phyloP scores from a whole-genome alignment of 2,888 invertebrate genomes.

The Rhamnusium bicolor region DNA sequence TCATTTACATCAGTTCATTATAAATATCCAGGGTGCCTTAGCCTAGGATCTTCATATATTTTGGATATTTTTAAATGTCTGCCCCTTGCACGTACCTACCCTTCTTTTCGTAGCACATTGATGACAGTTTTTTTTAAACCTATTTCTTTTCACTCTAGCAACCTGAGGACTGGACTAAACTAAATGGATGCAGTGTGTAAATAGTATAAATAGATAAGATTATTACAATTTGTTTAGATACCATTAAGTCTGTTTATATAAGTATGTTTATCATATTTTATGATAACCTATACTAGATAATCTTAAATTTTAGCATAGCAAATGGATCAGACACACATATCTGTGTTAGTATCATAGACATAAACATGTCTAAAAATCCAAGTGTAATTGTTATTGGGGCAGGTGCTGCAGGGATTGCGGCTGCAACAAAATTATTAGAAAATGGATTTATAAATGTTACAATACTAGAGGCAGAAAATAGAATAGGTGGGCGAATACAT shows the following conservation, averaged over 20 bases:
- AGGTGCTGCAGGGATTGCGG: constrained; percentile 75
- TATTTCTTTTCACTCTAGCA: too few species aligned
- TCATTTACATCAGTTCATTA: too few species aligned
- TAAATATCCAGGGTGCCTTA: too few species aligned
- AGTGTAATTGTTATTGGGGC: constrained; percentile 75
- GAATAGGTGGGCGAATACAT: constrained; percentile 67
- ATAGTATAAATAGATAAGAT: not conserved
- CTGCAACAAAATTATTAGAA: constrained; percentile 71
- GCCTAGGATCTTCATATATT: too few species aligned
- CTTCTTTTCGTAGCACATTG: too few species aligned
- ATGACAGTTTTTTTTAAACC: too few species aligned
- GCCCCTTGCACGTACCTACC: too few species aligned
- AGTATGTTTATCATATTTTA: not conserved
- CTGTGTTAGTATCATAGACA: not conserved
- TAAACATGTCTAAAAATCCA: constrained; percentile 44
- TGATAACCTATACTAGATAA: constrained; percentile 17
- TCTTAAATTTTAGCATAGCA: constrained; percentile 1
- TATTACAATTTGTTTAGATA: not conserved
- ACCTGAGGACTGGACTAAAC: too few species aligned
- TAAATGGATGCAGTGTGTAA: too few species aligned
- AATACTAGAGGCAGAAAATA: constrained; percentile 69
- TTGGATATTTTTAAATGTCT: too few species aligned
- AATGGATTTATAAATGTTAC: constrained; percentile 71
- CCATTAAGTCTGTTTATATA: not conserved
- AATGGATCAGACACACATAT: not conserved